A percentile compares a stretch with the other conserved stretches of the same genome.
These are phyloP conservation scores for Cherax quadricarinatus DNA, from an alignment of 1,140 invertebrate genomes.

Conservation along the genomic window DNA sequence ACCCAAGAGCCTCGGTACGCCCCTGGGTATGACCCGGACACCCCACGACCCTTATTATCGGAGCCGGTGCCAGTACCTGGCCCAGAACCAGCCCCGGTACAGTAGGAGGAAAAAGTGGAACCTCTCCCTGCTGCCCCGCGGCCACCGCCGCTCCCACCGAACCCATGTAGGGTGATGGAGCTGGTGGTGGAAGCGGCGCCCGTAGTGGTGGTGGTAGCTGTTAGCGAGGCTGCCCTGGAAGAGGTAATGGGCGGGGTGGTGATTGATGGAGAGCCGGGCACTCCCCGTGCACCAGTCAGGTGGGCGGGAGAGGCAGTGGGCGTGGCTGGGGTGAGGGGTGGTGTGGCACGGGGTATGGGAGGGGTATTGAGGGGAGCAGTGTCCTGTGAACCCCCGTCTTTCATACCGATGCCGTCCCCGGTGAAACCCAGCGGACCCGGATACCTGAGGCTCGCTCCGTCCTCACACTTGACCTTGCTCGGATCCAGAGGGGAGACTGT, in stretches of 20 bases:
- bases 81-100: constrained; percentile 65
- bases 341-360: constrained; percentile 77
- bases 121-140: constrained; percentile 52
- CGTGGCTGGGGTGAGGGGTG: constrained; percentile 83
- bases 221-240: constrained; percentile 53
- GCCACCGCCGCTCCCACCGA: constrained; percentile 32
- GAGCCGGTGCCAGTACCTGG: constrained; percentile 31
- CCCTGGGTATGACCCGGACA: constrained; percentile 44
- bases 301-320: constrained; percentile 77
- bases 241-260: constrained; percentile 62
- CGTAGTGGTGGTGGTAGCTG: constrained; percentile 48
- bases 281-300: constrained; percentile 80
- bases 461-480: constrained; percentile 91
- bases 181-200: constrained; percentile 47
- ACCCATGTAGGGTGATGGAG: constrained; percentile 41
- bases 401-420: constrained; percentile 48
- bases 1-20: constrained; percentile 63
- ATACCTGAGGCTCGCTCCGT: constrained; percentile 79
- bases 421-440: constrained; percentile 49
- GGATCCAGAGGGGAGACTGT: constrained; percentile 80
- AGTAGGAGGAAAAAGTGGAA: constrained; percentile 53
- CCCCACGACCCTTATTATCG: constrained; percentile 59
- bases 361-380: constrained; percentile 83
- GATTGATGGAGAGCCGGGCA: constrained; percentile 52
- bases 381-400: constrained; percentile 75